Base-by-base conservation (phyloP, 2,888 invertebrate species). In the Argyresthia albistria region DNA sequence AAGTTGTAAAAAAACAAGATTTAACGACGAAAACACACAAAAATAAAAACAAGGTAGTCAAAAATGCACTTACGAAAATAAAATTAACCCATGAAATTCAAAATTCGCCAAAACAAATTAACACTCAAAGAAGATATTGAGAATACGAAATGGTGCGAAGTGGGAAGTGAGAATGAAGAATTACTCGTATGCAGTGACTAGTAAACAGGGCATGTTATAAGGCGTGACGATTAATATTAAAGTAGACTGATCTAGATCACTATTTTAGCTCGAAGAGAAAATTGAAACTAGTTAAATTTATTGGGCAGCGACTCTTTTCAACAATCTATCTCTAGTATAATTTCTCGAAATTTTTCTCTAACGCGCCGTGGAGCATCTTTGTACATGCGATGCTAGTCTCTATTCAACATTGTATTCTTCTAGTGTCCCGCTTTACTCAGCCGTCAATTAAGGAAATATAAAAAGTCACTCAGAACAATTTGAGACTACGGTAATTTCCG, bases 401-500 rank as follows among this genome's bases (percentile, higher is more conserved):
- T 42, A 42, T 11, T 42, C 42, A 42, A 42, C 12, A 42, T 42
- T 42, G 42, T 39, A 39, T 42, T 42, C 25, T 25, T 25, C 25
- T 42, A 42, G 12, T 12, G 42, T 12, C 11, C 42, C 25, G 25
- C 25, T 25, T 25, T 25, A 25, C 2, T 25, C 25, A 25, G 25
- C 25, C 6, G 3, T 25, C 25, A 25, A 25, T 25, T 25, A 25
- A 4, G 25, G 25, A 25, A 25, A 25, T 25, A 25, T 25, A 25
- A 25, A 25, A 25, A 46, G 35, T 35, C 11, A 50, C 62, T 60
- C 64, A 65, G 61, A 58, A 64, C 63, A 59, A 43, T 58, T 55
- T 55, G 53, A 54, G 55, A 54, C 58, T 59, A 70, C 69, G 72
- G 73, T 74, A 67, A 68, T 66, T 59, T 70, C 63, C 63, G 67